Conservation (phyloP, 2,888 invertebrate genomes). For the Parnassius smintheus region DNA sequence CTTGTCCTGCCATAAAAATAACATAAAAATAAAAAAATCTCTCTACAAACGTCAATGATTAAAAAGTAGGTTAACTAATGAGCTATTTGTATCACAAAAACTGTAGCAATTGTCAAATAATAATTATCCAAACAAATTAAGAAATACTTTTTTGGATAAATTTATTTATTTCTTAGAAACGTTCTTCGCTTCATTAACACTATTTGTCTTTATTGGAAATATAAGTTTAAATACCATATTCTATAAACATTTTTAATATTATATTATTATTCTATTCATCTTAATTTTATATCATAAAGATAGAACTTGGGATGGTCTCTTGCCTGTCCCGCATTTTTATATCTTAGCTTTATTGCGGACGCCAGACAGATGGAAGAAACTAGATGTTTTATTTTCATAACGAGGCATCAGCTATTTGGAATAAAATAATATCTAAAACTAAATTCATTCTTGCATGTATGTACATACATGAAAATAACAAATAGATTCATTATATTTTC, state of each 20-base stretch:
- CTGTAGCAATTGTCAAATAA: too few relatives aligned
- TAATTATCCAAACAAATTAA: too few relatives aligned
- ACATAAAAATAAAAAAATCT: too few relatives aligned
- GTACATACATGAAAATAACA: not conserved
- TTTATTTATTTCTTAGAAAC: too few relatives aligned
- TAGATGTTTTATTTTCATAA: slow-evolving; percentile 19
- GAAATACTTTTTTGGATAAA: too few relatives aligned
- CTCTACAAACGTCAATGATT: too few relatives aligned
- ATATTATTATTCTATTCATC: not conserved
- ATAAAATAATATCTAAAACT: slow-evolving; percentile 1
- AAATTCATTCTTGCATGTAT: not conserved
- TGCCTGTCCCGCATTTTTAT: slow-evolving; percentile 22
- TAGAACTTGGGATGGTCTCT: slow-evolving; percentile 14
- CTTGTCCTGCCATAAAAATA: too few relatives aligned
- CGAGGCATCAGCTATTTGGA: slow-evolving; percentile 11
- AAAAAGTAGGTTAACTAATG: too few relatives aligned
- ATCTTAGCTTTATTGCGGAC: slow-evolving; percentile 18
- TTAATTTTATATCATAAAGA: slow-evolving; percentile 13
- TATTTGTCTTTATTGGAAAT: too few relatives aligned
- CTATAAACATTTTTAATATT: not conserved
- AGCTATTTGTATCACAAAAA: too few relatives aligned
- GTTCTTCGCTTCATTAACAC: too few relatives aligned
- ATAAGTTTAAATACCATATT: too few relatives aligned
- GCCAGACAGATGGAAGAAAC: slow-evolving; percentile 18
- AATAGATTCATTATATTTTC: not conserved